phyloP scores from a whole-genome alignment of 1,140 invertebrate genomes.

The Bombus terrestris region DNA sequence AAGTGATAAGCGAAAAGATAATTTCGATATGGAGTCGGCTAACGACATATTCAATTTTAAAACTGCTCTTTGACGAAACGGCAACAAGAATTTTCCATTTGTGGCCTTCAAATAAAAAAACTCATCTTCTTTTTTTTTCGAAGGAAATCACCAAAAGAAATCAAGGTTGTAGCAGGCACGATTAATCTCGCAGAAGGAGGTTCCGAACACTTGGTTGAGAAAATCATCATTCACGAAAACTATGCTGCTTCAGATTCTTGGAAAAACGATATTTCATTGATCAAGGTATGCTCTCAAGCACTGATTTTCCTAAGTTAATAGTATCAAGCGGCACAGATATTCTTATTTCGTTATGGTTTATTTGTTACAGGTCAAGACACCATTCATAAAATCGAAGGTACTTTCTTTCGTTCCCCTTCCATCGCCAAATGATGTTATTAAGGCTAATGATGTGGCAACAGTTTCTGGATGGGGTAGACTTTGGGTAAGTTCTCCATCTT shows the following conservation, averaged over 20 bases:
- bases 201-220: background rate
- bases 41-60: no score
- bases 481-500: constrained; percentile 26
- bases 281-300: constrained; percentile 45
- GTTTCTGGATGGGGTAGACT: constrained; percentile 68
- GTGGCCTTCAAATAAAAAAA: background rate
- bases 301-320: background rate
- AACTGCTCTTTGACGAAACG: background rate
- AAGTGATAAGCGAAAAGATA: no score
- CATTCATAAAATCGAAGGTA: constrained; percentile 16
- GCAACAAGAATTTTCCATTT: background rate
- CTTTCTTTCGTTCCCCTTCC: constrained; percentile 42
- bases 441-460: constrained; percentile 26
- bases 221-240: constrained; percentile 60
- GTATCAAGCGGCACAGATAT: background rate
- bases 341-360: no score
- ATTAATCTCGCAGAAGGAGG: constrained; percentile 18
- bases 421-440: background rate
- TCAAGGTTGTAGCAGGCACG: constrained; percentile 58
- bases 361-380: constrained; percentile 42
- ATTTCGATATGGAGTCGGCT: no score
- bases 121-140: background rate
- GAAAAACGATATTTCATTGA: constrained; percentile 64
- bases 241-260: constrained; percentile 51
- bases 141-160: background rate